These are phyloP conservation scores for Meteorus cinctellus DNA, from an alignment of 2,888 invertebrate genomes.

Conservation along the genomic window DNA sequence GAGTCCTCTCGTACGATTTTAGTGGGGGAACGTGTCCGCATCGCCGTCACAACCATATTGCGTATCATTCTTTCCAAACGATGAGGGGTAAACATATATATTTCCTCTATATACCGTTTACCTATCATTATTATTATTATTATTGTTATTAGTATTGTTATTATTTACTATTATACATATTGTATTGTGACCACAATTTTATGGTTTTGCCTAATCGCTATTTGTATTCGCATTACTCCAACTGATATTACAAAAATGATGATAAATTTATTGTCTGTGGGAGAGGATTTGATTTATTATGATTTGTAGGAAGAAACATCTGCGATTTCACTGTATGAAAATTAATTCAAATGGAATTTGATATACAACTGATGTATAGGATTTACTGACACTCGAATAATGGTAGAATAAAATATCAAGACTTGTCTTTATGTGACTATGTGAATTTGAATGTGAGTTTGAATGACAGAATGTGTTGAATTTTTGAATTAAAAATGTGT, in stretches of 20 bases:
- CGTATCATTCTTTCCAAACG: conserved; percentile 43
- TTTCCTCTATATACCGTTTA: neutral
- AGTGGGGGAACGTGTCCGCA: conserved; percentile 62
- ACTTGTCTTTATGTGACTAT: neutral
- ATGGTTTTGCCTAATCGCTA: conserved; percentile 54
- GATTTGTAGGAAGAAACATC: conserved; percentile 11
- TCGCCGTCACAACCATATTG: conserved; percentile 51
- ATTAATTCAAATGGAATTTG: conserved; percentile 8
- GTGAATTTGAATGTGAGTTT: neutral
- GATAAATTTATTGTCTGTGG: neutral
- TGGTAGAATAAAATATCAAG: neutral
- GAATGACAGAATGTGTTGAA: no score
- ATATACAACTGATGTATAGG: neutral
- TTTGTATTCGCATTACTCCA: conserved; percentile 62
- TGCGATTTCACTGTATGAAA: conserved; percentile 7
- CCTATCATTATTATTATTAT: neutral
- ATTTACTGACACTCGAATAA: neutral
- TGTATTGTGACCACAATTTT: conserved; percentile 4
- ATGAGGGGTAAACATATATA: conserved; percentile 13
- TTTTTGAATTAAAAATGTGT: no score
- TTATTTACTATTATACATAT: neutral
- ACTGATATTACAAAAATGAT: conserved; percentile 10
- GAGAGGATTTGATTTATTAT: neutral
- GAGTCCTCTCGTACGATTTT: conserved; percentile 67
- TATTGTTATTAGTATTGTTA: neutral